Evolutionary conservation across 1,140 invertebrate genomes (phyloP), one percentile per base, ranked within the genome.

Genomic region (Idris sp.): DNA sequence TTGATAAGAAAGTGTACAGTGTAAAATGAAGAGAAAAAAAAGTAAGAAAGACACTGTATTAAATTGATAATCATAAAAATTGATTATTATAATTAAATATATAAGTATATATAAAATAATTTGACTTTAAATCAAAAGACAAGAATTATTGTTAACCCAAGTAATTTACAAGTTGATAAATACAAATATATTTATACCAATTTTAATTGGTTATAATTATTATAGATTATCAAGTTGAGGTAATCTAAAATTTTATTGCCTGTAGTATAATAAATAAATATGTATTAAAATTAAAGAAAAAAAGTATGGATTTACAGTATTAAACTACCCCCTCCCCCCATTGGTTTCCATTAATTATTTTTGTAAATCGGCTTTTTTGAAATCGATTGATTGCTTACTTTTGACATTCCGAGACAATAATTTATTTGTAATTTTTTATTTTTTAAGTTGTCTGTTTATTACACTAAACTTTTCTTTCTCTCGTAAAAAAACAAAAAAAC

Each of bases 351-450:
- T 49, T 16, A 67, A 31, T 58, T 67, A 58, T 56, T 67, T 67
- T 56, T 67, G 19, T 58, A 58, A 56, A 48, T 38, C 18, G 33
- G 22, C 10, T 10, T 11, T 26, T 38, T 53, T 38, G 5, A 4
- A 51, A 49, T 46, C 31, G 22, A 65, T 31, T 14, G 7, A 30
- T 40, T 11, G 8, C 13, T 65, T 54, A 40, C 35, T 49, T 56
- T 67, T 9, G 10, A 56, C 51, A 56, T 67, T 67, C 61, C 61
- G 6, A 67, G 62, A 67, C 41, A 56, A 56, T 67, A 67, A 67
- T 67, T 67, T 67, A 67, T 67, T 67, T 67, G 48, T 40, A 10
- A 62, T 40, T 49, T 41, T 25, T 40, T 41, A 40, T n/a, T 5
- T 35, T 14, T 22, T 46, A 1, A 22, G 18, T 58, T 58, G 28